Evolutionary conservation across 2,113 vertebrate species (phyloP), one percentile per base, ranked within the genome.

Genomic region (Zosterops japonicus): DNA sequence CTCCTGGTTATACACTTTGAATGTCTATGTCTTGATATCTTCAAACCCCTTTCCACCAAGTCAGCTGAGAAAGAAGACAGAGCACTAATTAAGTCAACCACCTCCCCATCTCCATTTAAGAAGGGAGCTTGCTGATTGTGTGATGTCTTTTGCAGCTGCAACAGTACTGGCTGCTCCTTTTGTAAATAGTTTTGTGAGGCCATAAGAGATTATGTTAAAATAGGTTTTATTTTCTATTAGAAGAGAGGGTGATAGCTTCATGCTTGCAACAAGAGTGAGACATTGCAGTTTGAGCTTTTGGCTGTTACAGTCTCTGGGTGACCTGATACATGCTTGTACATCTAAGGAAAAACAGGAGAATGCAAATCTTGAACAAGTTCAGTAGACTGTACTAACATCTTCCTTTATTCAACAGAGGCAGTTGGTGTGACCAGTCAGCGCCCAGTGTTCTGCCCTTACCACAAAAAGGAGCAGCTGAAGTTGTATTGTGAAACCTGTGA

Each of bases 401-500:
- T 80, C 21, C 7, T 80, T 96, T 82, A 49, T 59, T 97, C 64
- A 57, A 56, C 98, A 99, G 99, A 99, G 92, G 98, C 98, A 33
- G 98, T 99, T 90, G 98, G 98, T 56, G 97, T 99, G 50, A 99
- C 98, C 86, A 98, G 98, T 64, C 99, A 99, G 97, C 98, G 98
- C 67, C 99, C 99, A 4, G 99, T 99, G 52, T 99, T 99, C 97
- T 99, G 99, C 81, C 99, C 99, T 76, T 94, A 98, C 94, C 99
- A 99, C 98, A 99, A 99, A 96, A 99, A 99, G 97, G 99, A 99
- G 91, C 99, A 99, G 8, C 94, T 99, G 94, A 99, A 99, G 96
- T 98, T 99, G 60, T 99, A 99, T 61, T 99, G 99, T 95, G 99
- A 99, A 97, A 99, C 99, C 4, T 99, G 99, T 90, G 99, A 99